These are phyloP conservation scores for Drosophila arizonae DNA, from an alignment of 1,140 invertebrate genomes.

Conservation along the genomic window DNA sequence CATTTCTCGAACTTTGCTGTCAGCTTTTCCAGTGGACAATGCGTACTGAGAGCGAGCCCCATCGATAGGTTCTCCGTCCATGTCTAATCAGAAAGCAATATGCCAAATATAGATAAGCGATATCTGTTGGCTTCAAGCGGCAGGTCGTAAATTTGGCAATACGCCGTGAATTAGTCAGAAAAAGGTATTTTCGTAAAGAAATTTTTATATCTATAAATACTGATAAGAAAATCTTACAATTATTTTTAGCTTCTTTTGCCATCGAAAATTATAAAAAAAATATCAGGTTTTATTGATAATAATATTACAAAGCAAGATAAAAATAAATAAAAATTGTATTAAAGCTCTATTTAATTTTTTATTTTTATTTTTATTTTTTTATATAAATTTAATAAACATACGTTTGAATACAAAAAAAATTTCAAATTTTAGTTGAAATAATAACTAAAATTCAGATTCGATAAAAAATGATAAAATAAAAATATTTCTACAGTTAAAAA, in stretches of 20 bases:
- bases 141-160: constrained; percentile 6
- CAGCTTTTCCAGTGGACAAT: constrained; percentile 8
- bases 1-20: constrained; percentile 20
- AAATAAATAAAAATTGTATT: too few species aligned
- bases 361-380: too few species aligned
- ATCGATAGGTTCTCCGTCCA: not conserved
- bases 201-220: not conserved
- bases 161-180: constrained; percentile 24
- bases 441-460: too few species aligned
- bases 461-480: too few species aligned
- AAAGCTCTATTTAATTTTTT: too few species aligned
- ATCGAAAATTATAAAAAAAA: not conserved
- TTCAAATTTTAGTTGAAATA: too few species aligned
- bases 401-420: too few species aligned
- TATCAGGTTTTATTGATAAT: too few species aligned
- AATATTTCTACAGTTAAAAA: too few species aligned
- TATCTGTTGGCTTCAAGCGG: constrained; percentile 1
- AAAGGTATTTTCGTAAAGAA: not conserved
- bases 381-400: too few species aligned
- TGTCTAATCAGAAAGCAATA: constrained; percentile 26
- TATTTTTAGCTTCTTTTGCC: too few species aligned
- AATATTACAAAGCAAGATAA: too few species aligned
- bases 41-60: constrained; percentile 12
- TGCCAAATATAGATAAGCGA: constrained; percentile 19
- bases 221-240: not conserved